Percentiles rank a stretch among this genome's conserved stretches.
Conservation (phyloP, 2,113 vertebrate genomes). For the Pongo abelii region DNA sequence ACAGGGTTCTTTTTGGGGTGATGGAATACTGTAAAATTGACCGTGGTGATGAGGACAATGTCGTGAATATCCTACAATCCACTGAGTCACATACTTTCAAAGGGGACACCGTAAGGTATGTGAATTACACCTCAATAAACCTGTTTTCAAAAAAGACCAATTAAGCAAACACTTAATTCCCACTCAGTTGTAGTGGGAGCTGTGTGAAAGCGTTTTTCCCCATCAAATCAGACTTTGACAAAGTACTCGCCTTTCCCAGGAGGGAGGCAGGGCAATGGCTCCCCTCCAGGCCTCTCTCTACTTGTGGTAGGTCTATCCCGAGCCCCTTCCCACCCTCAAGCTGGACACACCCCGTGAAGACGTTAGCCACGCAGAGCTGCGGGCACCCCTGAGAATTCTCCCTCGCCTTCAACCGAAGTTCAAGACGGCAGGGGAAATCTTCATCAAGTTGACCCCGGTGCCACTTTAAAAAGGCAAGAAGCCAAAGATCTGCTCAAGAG, state of each 20-base stretch:
- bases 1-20: neutral
- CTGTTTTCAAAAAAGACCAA: neutral
- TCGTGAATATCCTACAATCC: neutral
- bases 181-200: neutral
- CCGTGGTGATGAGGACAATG: too few relatives aligned
- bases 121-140: neutral
- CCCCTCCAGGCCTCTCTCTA: neutral
- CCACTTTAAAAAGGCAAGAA: neutral
- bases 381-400: neutral
- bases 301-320: neutral
- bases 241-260: neutral
- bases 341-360: neutral
- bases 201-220: neutral
- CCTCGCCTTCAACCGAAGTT: neutral
- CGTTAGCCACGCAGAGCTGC: too few relatives aligned
- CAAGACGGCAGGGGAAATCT: rapidly evolving
- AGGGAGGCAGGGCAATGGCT: too few relatives aligned
- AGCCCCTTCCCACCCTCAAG: neutral
- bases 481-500: neutral
- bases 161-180: too few relatives aligned
- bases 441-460: neutral
- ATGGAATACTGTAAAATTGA: neutral
- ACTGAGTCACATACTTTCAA: neutral
- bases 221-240: too few relatives aligned
- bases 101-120: rapidly evolving